These are phyloP conservation scores for Aphelenchoides avenae DNA, from an alignment of 1,140 invertebrate species.

Conservation along the genomic window DNA sequence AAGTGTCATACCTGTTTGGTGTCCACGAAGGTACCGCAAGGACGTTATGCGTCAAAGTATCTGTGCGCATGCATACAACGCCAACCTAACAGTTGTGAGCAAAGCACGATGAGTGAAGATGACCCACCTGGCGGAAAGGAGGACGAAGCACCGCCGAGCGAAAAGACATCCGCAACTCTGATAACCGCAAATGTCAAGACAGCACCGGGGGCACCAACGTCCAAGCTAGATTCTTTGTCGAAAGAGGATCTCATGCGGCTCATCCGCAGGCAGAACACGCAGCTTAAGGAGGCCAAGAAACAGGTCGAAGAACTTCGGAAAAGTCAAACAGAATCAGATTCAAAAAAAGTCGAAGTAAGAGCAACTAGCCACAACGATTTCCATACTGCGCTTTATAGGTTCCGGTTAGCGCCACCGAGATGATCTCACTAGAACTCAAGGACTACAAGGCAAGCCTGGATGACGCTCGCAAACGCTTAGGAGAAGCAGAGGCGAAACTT, in stretches of 20 bases:
- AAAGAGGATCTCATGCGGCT: slow-evolving; percentile 33
- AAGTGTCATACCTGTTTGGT: too few relatives aligned
- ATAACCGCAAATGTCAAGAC: too few relatives aligned
- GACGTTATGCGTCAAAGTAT: too few relatives aligned
- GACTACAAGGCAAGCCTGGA: slow-evolving; percentile 9
- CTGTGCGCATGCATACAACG: too few relatives aligned
- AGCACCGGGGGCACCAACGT: too few relatives aligned
- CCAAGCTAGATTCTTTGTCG: slow-evolving; percentile 28
- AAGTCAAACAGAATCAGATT: slow-evolving; percentile 10
- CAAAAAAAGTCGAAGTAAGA: slow-evolving; percentile 3
- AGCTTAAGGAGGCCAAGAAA: slow-evolving; percentile 13
- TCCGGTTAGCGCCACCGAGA: too few relatives aligned
- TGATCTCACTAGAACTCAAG: slow-evolving; percentile 11
- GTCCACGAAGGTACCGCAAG: too few relatives aligned
- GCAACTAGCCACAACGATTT: slow-evolving; percentile 5
- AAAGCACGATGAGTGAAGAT: too few relatives aligned
- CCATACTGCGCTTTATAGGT: slow-evolving; percentile 6
- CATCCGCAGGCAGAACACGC: slow-evolving; percentile 32
- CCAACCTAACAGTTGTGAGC: too few relatives aligned
- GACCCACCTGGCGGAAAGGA: too few relatives aligned
- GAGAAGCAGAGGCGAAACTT: slow-evolving; percentile 1
- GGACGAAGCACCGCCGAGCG: too few relatives aligned
- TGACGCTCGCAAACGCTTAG: slow-evolving; percentile 3
- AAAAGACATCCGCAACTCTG: too few relatives aligned
- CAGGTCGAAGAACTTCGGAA: slow-evolving; percentile 7